phyloP scores from a whole-genome alignment of 2,888 invertebrate genomes.

The Parochlus steinenii region DNA sequence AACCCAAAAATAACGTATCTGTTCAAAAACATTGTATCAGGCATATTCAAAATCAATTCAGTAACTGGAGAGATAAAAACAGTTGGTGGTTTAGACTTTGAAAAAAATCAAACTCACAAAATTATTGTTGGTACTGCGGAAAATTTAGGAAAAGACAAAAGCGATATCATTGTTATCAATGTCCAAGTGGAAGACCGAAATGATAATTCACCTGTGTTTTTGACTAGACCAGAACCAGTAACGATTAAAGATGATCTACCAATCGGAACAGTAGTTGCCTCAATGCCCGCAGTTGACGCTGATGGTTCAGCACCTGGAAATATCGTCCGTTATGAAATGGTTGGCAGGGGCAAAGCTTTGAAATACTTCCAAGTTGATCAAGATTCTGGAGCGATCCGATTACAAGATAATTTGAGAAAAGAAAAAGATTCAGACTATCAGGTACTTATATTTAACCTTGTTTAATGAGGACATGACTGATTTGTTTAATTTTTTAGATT shows the following conservation, averaged over 20 bases:
- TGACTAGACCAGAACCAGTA: slow-evolving; percentile 63
- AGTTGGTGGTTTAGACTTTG: slow-evolving; percentile 58
- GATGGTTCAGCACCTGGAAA: slow-evolving; percentile 78
- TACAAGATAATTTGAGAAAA: slow-evolving; percentile 69
- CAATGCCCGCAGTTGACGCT: slow-evolving; percentile 61
- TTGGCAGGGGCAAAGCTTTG: slow-evolving; percentile 61
- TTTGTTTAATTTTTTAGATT: too few species aligned
- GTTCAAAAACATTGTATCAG: slow-evolving; percentile 63
- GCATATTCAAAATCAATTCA: slow-evolving; percentile 68
- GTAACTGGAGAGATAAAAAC: slow-evolving; percentile 65
- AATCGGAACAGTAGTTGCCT: slow-evolving; percentile 64
- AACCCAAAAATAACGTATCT: slow-evolving; percentile 65
- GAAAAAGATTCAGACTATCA: slow-evolving; percentile 78
- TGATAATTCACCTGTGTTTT: slow-evolving; percentile 76
- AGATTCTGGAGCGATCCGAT: slow-evolving; percentile 64
- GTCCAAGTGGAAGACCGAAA: slow-evolving; percentile 54
- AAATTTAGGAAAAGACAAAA: slow-evolving; percentile 49
- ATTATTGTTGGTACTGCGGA: slow-evolving; percentile 69
- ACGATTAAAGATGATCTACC: slow-evolving; percentile 69
- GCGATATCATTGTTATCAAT: slow-evolving; percentile 55
- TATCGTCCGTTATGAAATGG: slow-evolving; percentile 60
- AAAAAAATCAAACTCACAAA: slow-evolving; percentile 53
- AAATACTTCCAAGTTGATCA: slow-evolving; percentile 81
- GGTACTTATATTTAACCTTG: too few species aligned
- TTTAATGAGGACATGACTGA: too few species aligned